Base-by-base conservation (phyloP, 1,140 invertebrate species). In the Bombus sibiricus region DNA sequence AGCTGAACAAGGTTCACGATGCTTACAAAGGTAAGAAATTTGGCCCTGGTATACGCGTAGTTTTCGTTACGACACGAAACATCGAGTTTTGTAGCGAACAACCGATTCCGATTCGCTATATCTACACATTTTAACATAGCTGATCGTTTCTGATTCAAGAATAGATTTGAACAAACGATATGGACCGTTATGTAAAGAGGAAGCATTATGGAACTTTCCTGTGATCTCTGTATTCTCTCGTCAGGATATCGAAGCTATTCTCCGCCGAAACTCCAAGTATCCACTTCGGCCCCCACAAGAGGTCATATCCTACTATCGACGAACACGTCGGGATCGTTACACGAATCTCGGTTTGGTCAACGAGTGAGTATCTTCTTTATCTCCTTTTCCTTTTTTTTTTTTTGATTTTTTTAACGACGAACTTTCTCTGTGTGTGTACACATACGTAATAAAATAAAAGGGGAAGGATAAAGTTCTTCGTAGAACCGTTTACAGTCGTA, bases 241-340 rank as follows among this genome's bases (percentile, higher is more conserved):
- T n/a, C 92, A 95, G 1, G 97, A 98, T 91, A 97, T 98, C 84
- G 97, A 98, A 91, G 96, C 96, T 77, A 97, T 98, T 9, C 95
- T 98, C 28, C 96, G 96, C 79, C 96, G 96, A 53, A 96, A 96
- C 3, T 97, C 97, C 57, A 97, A 96, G 90, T 97, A 97, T 92
- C 98, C 98, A 0, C 96, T 97, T 84, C 96, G 98, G 47, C 98
- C 98, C 41, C 97, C 97, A 39, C 98, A 98, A 5, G 97, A 98
- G 93, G 97, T 98, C 76, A 97, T 98, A 64, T 96, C 97, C 15
- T 96, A 97, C 90, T 98, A 98, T 93, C 96, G 98, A 32, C 95
- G 94, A 53, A 96, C 96, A n/a, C 95, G 97, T 25, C 97, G 96
- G 1, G 98, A 98, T 94, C 96, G 97, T 92, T 98, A 98, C 93